phyloP scores from a whole-genome alignment of 2,113 vertebrate genomes.

The Corythornis madagascariensis region DNA sequence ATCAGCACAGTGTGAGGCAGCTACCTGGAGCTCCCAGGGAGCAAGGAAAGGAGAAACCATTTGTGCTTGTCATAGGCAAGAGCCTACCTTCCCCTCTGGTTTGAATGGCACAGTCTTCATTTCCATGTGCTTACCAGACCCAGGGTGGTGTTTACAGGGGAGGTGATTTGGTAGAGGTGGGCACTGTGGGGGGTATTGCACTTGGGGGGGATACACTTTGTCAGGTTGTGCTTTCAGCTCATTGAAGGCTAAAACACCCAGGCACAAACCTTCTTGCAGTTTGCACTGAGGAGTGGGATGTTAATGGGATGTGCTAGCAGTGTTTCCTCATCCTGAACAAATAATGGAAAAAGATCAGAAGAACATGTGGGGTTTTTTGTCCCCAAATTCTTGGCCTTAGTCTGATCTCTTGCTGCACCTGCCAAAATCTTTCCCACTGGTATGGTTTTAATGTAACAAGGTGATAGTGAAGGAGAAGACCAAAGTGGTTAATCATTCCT shows the following conservation, averaged over 20 bases:
- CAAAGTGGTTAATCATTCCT: background rate
- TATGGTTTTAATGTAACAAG: background rate
- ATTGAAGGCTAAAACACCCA: background rate
- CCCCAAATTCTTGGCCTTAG: background rate
- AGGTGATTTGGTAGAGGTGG: background rate
- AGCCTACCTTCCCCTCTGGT: background rate
- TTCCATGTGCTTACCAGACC: background rate
- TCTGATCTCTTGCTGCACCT: background rate
- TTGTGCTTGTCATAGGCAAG: background rate
- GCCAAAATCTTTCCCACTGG: background rate
- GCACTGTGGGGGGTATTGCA: background rate
- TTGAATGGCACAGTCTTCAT: background rate
- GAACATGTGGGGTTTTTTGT: background rate
- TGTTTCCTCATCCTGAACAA: background rate
- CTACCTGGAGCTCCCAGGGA: background rate
- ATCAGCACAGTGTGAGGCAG: background rate
- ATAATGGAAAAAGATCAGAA: background rate
- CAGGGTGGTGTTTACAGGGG: background rate
- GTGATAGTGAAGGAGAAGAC: background rate
- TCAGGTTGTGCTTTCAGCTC: background rate
- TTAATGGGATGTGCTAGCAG: background rate
- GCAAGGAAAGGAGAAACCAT: background rate
- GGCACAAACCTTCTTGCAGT: background rate
- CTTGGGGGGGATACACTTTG: background rate
- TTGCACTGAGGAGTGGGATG: background rate